Base-by-base conservation (phyloP, 2,888 invertebrate species). In the Danaus chrysippus region DNA sequence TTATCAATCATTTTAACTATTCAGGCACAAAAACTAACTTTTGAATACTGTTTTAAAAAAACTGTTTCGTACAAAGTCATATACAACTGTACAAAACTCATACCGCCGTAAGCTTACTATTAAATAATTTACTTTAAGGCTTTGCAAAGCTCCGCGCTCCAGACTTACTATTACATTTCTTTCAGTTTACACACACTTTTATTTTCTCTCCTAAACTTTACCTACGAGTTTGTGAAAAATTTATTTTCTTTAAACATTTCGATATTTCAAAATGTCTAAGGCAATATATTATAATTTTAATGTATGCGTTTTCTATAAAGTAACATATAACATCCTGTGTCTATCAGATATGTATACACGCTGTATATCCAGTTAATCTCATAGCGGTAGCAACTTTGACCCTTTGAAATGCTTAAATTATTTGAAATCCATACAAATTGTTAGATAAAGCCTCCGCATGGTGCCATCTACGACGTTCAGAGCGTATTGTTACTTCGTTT, bases 341-440 rank as follows among this genome's bases (percentile, higher is more conserved):
- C 54, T 34, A n/a, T 59, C 2, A 34, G 23, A 34, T 43, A 43
- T 12, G 13, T 46, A 15, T 17, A 15, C 17, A 49, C 11, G 17
- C 0, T 49, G 17, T 49, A 49, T 17, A 49, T 17, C 15, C 10
- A 10, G 15, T 49, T 53, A 53, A 61, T 61, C 49, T 60, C 43
- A 61, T 56, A 56, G 13, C 59, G 55, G 59, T 62, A 59, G 66
- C 63, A 46, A 60, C 53, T 63, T 62, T 56, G 58, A 59, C 64
- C 59, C 59, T 56, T 34, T 54, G 56, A 56, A 55, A 59, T 55
- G 55, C 54, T 56, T 59, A 59, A 64, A 52, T 62, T 62, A 62
- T 64, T 64, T 58, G 54, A 62, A 62, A 64, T 59, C 43, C 46
- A 56, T 56, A 67, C 62, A 67, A 67, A 62, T 64, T 60, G 60